phyloP scores from a whole-genome alignment of 2,888 invertebrate genomes.

The Sarcophaga variegata region DNA sequence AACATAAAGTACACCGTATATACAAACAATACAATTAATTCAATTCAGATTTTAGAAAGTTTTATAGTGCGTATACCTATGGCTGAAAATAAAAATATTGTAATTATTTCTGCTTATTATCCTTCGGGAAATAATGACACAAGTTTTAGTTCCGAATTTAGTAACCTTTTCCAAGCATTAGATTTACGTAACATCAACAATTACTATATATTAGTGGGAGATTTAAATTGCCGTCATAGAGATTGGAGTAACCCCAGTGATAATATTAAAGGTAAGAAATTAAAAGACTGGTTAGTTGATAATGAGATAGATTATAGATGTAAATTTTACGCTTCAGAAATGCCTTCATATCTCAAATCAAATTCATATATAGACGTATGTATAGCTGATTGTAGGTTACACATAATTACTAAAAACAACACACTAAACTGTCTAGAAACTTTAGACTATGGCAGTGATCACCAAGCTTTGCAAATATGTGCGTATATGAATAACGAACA shows the following conservation, averaged over 20 bases:
- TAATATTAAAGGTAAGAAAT: conserved; percentile 15
- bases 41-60: too few relatives aligned
- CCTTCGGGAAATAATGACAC: background rate
- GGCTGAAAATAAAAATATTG: background rate
- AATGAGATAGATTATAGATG: conserved; percentile 24
- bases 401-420: too few relatives aligned
- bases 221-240: background rate
- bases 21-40: too few relatives aligned
- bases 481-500: background rate
- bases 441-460: conserved; percentile 21
- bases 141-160: too few relatives aligned
- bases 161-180: too few relatives aligned
- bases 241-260: background rate
- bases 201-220: background rate
- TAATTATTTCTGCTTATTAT: conserved; percentile 5
- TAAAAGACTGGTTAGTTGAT: background rate
- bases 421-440: background rate
- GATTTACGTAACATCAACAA: background rate
- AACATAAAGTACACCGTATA: background rate
- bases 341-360: too few relatives aligned
- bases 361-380: too few relatives aligned
- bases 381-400: too few relatives aligned
- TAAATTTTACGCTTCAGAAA: background rate
- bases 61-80: background rate
- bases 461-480: conserved; percentile 16